A percentile compares a stretch with the other conserved stretches of the same genome.
These are phyloP conservation scores for Dione vanillae DNA, from an alignment of 2,888 invertebrate genomes.

Conservation along the genomic window DNA sequence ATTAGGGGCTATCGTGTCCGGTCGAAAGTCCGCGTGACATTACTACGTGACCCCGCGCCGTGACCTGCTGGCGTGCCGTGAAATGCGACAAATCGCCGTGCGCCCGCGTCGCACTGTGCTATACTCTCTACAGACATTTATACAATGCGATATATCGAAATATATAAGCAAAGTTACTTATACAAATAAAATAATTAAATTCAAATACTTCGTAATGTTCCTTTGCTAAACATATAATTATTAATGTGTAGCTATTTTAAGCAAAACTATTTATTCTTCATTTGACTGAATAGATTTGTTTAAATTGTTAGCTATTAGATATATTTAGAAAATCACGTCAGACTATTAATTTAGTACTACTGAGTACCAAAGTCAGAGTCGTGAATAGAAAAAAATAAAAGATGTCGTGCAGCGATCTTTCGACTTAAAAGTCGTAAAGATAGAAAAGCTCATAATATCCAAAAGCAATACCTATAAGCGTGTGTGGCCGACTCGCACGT, in stretches of 20 bases:
- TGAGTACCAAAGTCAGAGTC: too few relatives aligned
- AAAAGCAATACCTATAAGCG: constrained; percentile 41
- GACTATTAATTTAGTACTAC: too few relatives aligned
- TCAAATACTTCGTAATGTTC: too few relatives aligned
- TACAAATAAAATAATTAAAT: not conserved
- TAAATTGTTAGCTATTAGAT: too few relatives aligned
- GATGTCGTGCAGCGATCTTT: not conserved
- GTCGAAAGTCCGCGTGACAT: constrained; percentile 77
- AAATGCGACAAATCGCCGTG: constrained; percentile 83
- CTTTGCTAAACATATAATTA: too few relatives aligned
- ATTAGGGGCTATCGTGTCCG: constrained; percentile 44
- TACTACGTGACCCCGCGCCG: constrained; percentile 64
- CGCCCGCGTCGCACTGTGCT: constrained; percentile 64
- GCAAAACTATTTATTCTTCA: too few relatives aligned
- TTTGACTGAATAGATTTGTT: too few relatives aligned
- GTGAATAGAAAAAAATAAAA: not conserved
- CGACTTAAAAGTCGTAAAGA: constrained; percentile 30
- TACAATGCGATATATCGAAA: constrained; percentile 45
- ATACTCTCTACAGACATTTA: constrained; percentile 49
- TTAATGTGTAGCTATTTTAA: too few relatives aligned
- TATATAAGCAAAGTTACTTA: not conserved
- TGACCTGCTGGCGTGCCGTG: constrained; percentile 74
- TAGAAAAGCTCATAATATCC: constrained; percentile 34
- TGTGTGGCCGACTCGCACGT: constrained; percentile 74
- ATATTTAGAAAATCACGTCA: too few relatives aligned